phyloP scores from a whole-genome alignment of 2,113 vertebrate species.

The Aix galericulata region DNA sequence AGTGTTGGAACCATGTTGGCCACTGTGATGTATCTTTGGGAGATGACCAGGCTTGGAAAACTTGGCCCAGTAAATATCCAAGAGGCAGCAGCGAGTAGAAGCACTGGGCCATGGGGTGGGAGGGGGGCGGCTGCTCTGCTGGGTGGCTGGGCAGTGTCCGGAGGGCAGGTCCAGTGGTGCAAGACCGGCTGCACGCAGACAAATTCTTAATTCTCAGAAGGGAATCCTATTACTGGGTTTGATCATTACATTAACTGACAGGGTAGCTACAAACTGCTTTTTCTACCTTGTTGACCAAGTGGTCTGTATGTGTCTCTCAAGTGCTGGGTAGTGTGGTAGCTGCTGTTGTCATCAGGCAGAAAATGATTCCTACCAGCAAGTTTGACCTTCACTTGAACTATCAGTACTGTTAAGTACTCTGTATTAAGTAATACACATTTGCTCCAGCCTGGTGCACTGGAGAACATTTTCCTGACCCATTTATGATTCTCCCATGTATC shows the following conservation, averaged over 20 bases:
- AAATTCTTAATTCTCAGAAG: accelerated
- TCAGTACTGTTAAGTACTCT: background rate
- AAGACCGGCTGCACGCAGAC: too few species aligned
- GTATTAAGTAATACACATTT: conserved; percentile 18
- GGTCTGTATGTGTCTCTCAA: background rate
- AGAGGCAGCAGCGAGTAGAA: background rate
- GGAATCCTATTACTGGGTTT: background rate
- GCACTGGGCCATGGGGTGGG: accelerated
- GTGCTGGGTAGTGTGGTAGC: background rate
- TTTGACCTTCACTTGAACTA: conserved; percentile 31
- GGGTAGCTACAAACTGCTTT: background rate
- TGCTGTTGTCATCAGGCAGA: background rate
- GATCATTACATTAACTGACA: background rate
- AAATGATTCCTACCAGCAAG: conserved; percentile 26
- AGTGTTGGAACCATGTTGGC: background rate
- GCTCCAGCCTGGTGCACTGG: background rate
- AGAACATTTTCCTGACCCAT: background rate
- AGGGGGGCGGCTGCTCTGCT: background rate
- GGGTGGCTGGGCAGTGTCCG: accelerated
- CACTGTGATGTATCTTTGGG: background rate
- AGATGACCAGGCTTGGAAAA: background rate
- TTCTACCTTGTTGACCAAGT: background rate
- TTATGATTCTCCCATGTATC: background rate
- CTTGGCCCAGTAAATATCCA: background rate
- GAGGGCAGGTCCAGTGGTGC: accelerated